Percentiles rank a stretch among this genome's conserved stretches.
phyloP scores from a whole-genome alignment of 2,113 vertebrate species.

The Dipodomys stephensi region DNA sequence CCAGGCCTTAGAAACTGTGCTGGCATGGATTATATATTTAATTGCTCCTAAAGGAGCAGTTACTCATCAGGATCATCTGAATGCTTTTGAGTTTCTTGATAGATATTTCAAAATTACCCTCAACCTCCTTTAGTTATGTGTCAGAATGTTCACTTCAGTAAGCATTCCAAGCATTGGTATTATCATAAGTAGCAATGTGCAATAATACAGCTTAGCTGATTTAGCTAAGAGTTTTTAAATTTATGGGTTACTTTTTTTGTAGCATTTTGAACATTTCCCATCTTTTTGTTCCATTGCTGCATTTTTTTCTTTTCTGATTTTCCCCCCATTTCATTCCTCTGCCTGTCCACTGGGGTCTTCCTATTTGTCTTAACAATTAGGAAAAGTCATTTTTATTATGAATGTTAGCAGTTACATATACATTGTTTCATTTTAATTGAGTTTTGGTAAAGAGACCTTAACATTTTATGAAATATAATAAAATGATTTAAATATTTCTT shows the following conservation, averaged over 20 bases:
- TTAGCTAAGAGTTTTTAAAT: not conserved
- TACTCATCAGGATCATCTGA: not conserved
- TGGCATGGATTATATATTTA: not conserved
- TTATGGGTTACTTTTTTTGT: not conserved
- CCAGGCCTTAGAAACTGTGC: too few relatives aligned
- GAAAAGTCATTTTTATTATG: not conserved
- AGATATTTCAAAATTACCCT: not conserved
- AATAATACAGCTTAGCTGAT: not conserved
- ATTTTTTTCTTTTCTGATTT: not conserved
- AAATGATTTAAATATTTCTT: not conserved
- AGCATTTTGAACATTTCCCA: not conserved
- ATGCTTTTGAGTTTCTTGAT: not conserved
- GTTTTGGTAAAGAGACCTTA: not conserved
- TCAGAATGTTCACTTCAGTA: not conserved
- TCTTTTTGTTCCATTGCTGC: not conserved
- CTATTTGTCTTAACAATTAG: not conserved
- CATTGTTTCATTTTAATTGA: not conserved
- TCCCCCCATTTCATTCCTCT: not conserved
- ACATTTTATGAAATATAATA: not conserved
- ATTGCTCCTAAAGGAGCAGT: not conserved
- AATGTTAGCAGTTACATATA: not conserved
- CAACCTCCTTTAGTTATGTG: not conserved
- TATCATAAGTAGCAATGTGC: not conserved
- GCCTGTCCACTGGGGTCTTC: not conserved
- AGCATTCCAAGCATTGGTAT: not conserved